Conservation (phyloP, 2,113 vertebrate genomes). For the Sorex araneus region DNA sequence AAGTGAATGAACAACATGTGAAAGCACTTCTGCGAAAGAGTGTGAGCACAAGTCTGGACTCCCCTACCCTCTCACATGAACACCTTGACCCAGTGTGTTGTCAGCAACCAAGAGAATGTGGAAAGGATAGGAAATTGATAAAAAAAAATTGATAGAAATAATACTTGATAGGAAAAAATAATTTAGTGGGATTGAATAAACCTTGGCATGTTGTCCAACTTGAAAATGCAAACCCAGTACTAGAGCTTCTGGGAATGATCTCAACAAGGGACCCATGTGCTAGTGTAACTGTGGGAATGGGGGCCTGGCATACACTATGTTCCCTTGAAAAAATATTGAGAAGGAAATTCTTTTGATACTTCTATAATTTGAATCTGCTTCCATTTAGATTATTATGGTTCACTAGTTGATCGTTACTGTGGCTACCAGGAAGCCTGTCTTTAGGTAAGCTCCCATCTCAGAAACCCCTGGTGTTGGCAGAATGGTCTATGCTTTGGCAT, state of each 20-base stretch:
- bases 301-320: not conserved
- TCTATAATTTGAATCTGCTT: not conserved
- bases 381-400: not conserved
- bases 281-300: not conserved
- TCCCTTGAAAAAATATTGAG: not conserved
- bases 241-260: not conserved
- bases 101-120: no score
- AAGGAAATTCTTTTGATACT: not conserved
- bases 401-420: not conserved
- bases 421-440: not conserved
- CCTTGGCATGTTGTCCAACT: no score
- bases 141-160: no score
- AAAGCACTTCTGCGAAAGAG: no score
- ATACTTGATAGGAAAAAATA: no score
- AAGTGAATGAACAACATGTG: no score
- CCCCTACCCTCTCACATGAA: no score
- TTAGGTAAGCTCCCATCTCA: not conserved
- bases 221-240: not conserved
- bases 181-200: no score
- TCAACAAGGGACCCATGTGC: rapidly evolving
- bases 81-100: no score
- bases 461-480: not conserved
- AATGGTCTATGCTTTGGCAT: not conserved
- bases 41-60: no score
- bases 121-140: no score